phyloP scores from a whole-genome alignment of 2,888 invertebrate genomes.

The Limnephilus marmoratus region DNA sequence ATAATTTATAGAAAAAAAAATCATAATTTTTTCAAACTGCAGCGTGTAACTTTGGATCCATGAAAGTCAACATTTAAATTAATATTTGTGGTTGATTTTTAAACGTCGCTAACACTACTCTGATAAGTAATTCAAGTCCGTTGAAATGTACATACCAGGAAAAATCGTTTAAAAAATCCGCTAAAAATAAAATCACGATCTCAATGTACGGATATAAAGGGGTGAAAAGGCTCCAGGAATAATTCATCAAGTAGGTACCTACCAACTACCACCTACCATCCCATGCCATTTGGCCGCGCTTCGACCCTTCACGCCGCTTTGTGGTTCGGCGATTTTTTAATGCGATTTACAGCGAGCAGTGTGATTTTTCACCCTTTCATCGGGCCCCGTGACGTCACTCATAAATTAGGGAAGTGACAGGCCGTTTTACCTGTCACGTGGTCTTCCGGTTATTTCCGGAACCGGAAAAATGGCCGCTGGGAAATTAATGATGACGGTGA shows the following conservation, averaged over 20 bases:
- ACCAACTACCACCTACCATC: not conserved
- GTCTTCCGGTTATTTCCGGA: not conserved
- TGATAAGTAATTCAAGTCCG: too few species aligned
- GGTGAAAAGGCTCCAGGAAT: not conserved
- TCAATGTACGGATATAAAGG: not conserved
- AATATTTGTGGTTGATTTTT: too few species aligned
- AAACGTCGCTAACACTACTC: too few species aligned
- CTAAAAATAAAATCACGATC: not conserved
- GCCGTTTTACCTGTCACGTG: not conserved
- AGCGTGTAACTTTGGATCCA: too few species aligned
- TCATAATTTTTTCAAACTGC: too few species aligned
- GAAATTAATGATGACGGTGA: not conserved
- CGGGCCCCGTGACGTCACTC: not conserved
- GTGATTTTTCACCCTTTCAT: not conserved
- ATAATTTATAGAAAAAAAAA: too few species aligned
- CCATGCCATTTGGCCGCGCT: not conserved
- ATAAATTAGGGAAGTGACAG: conserved; percentile 8
- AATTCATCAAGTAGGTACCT: not conserved
- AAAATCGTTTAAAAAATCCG: not conserved
- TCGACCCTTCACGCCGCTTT: not conserved
- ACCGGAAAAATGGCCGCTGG: not conserved
- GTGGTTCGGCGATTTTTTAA: not conserved
- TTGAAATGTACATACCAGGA: not conserved
- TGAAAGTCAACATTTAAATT: too few species aligned
- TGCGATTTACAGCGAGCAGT: not conserved